A percentile compares a stretch with the other conserved stretches of the same genome.
phyloP scores from a whole-genome alignment of 2,888 invertebrate species.

The Abrostola triplasia region DNA sequence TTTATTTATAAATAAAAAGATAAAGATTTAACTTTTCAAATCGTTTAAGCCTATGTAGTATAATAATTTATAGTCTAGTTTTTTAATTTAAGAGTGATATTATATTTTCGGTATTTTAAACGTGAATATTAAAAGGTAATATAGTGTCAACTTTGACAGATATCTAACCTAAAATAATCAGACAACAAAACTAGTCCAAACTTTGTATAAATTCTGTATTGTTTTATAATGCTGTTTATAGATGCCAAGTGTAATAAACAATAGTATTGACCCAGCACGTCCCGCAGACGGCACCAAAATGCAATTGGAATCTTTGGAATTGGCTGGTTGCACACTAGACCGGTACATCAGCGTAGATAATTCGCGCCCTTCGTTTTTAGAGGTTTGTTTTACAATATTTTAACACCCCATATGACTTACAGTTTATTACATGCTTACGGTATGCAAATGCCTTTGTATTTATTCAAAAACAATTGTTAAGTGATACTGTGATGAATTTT shows the following conservation, averaged over 20 bases:
- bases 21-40: constrained; percentile 4
- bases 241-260: constrained; percentile 79
- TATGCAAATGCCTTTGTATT: not conserved
- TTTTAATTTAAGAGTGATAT: constrained; percentile 8
- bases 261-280: constrained; percentile 71
- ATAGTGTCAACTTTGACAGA: constrained; percentile 52
- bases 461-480: not conserved
- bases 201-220: constrained; percentile 48
- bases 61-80: constrained; percentile 33
- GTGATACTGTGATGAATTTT: constrained; percentile 36
- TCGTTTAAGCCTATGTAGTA: constrained; percentile 4
- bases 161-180: constrained; percentile 62
- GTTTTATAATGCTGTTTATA: constrained; percentile 68
- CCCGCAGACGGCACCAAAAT: constrained; percentile 78
- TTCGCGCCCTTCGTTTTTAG: constrained; percentile 91
- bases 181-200: constrained; percentile 50
- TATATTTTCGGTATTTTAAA: constrained; percentile 8
- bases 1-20: constrained; percentile 42
- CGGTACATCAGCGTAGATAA: constrained; percentile 91
- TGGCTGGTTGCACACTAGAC: constrained; percentile 94
- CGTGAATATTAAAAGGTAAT: constrained; percentile 44
- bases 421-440: not conserved
- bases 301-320: constrained; percentile 91
- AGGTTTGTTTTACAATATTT: constrained; percentile 72
- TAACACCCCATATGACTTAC: not conserved